A percentile compares a stretch with the other conserved stretches of the same genome.
phyloP scores from a whole-genome alignment of 2,113 vertebrate species.

The Meleagris gallopavo region DNA sequence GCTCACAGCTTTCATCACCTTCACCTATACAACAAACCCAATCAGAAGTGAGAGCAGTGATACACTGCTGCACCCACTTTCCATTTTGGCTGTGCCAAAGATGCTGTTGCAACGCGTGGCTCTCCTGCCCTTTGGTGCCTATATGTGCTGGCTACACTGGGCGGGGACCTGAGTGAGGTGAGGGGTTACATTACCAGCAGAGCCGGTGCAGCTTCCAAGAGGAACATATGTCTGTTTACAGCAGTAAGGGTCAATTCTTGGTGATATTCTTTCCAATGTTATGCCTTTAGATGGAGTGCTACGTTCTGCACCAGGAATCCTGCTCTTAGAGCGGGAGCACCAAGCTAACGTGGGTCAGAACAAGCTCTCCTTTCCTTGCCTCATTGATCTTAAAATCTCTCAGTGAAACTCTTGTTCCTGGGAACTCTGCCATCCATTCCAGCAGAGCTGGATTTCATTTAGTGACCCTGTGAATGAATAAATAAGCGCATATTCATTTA shows the following conservation, averaged over 20 bases:
- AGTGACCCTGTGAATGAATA: slow-evolving; percentile 34
- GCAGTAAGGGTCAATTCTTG: neutral
- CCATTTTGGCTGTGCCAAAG: neutral
- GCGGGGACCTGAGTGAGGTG: neutral
- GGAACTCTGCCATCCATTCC: slow-evolving; percentile 54
- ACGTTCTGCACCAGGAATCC: neutral
- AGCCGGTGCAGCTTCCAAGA: neutral
- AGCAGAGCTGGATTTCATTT: slow-evolving; percentile 49
- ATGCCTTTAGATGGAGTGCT: neutral
- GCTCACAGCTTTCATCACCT: neutral
- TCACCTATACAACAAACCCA: accelerated
- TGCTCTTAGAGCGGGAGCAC: neutral
- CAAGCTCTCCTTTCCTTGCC: slow-evolving; percentile 6
- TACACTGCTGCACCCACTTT: neutral
- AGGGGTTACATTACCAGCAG: neutral
- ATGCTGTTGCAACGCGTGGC: accelerated
- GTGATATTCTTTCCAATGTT: neutral
- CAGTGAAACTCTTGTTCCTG: slow-evolving; percentile 20
- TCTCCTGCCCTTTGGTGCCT: neutral
- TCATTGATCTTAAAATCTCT: slow-evolving; percentile 65
- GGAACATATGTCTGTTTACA: neutral
- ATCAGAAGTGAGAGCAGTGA: neutral
- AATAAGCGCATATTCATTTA: slow-evolving; percentile 22
- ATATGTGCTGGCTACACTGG: neutral
- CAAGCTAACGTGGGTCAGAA: neutral